These are phyloP conservation scores for Rhabdornis inornatus DNA, from an alignment of 2,113 vertebrate species.

Conservation along the genomic window DNA sequence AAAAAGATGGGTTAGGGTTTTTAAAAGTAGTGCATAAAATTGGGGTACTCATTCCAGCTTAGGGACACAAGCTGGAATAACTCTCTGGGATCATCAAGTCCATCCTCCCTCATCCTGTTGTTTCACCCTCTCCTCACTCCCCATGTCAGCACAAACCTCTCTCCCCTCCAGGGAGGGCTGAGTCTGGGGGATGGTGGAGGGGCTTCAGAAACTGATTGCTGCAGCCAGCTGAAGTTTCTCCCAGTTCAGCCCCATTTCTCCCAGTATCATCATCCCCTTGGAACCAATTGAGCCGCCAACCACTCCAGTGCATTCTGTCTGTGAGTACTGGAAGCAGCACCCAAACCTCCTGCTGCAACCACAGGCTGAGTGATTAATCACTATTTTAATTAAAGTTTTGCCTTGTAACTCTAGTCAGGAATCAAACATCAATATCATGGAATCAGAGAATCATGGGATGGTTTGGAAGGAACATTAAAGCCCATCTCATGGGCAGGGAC, in stretches of 20 bases:
- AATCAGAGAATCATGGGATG: not conserved
- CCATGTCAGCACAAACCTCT: fast-evolving
- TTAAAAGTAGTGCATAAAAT: not conserved
- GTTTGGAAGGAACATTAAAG: not conserved
- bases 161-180: not conserved
- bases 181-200: not conserved
- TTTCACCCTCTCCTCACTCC: not conserved
- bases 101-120: not conserved
- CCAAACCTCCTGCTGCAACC: not conserved
- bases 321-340: not conserved
- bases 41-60: not conserved
- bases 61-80: not conserved
- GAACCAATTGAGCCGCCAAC: not conserved
- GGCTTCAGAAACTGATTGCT: not conserved
- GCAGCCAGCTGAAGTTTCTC: not conserved
- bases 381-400: not conserved
- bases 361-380: not conserved
- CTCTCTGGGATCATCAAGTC: not conserved
- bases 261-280: not conserved
- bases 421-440: not conserved
- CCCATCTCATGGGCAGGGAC: not conserved
- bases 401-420: not conserved
- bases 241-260: not conserved
- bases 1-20: not conserved
- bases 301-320: not conserved